Percentiles rank a stretch among this genome's conserved stretches.
phyloP scores from a whole-genome alignment of 2,797 vertebrate genomes.

The Lutjanus campechanus region DNA sequence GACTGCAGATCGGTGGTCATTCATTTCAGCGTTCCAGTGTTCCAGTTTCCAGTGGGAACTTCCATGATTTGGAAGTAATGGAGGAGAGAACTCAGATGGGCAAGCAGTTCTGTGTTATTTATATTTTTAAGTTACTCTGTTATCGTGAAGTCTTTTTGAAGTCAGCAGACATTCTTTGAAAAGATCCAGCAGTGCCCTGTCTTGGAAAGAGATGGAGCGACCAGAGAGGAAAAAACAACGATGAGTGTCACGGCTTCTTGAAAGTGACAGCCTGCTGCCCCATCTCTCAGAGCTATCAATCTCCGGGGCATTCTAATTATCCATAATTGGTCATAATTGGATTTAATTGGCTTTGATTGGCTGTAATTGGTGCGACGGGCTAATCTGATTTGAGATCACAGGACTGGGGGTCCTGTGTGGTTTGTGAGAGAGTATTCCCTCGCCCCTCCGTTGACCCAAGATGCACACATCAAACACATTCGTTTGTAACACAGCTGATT shows the following conservation, averaged over 20 bases:
- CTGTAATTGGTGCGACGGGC: conserved; percentile 78
- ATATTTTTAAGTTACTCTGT: conserved; percentile 46
- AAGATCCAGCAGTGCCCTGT: conserved; percentile 24
- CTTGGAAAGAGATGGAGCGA: conserved; percentile 62
- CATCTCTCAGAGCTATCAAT: conserved; percentile 80
- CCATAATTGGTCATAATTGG: conserved; percentile 81
- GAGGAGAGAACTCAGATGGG: conserved; percentile 43
- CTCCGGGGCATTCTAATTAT: conserved; percentile 80
- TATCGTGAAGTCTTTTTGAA: conserved; percentile 58
- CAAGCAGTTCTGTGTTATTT: conserved; percentile 36
- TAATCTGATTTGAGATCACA: conserved; percentile 85
- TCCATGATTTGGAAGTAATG: conserved; percentile 46
- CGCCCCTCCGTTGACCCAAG: conserved; percentile 68
- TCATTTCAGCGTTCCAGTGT: conserved; percentile 41
- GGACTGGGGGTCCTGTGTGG: conserved; percentile 73
- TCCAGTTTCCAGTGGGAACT: conserved; percentile 55
- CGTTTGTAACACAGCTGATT: conserved; percentile 73
- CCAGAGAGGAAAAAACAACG: conserved; percentile 13
- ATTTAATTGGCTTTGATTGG: conserved; percentile 83
- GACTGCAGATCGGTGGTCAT: conserved; percentile 55
- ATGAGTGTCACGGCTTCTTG: conserved; percentile 66
- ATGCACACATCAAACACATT: conserved; percentile 76
- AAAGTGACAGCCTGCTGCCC: conserved; percentile 75
- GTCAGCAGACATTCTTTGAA: conserved; percentile 46
- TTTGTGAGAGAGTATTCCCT: conserved; percentile 76